phyloP scores from a whole-genome alignment of 2,113 vertebrate species.

The Carassius auratus region DNA sequence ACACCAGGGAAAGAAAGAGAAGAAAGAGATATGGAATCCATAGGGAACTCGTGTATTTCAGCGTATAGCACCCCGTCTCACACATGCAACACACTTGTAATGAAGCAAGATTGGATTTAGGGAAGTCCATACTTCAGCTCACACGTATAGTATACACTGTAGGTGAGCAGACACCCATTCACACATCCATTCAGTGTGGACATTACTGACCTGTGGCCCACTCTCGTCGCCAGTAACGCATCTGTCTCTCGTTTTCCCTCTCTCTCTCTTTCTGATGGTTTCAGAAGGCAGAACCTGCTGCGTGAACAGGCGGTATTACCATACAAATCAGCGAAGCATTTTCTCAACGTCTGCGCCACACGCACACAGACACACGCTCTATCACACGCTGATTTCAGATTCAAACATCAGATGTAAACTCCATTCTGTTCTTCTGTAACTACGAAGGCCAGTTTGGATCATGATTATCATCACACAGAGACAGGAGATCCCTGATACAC shows the following conservation, averaged over 20 bases:
- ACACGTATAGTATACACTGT: slow-evolving; percentile 10
- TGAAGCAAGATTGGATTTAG: slow-evolving; percentile 23
- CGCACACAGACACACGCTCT: slow-evolving; percentile 22
- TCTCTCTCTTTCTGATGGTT: slow-evolving; percentile 45
- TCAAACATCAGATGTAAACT: slow-evolving; percentile 29
- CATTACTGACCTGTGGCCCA: slow-evolving; percentile 30
- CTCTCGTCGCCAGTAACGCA: neutral
- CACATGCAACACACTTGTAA: slow-evolving; percentile 43
- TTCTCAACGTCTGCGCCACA: slow-evolving; percentile 63
- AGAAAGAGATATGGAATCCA: slow-evolving; percentile 38
- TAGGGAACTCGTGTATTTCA: slow-evolving; percentile 26
- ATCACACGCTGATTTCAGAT: slow-evolving; percentile 28
- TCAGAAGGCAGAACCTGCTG: slow-evolving; percentile 63
- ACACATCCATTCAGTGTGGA: slow-evolving; percentile 23
- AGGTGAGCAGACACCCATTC: slow-evolving; percentile 28
- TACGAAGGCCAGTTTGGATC: slow-evolving; percentile 22
- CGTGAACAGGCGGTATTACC: slow-evolving; percentile 72
- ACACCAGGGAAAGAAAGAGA: slow-evolving; percentile 51
- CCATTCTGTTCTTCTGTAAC: slow-evolving; percentile 24
- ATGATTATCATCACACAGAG: slow-evolving; percentile 28
- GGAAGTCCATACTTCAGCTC: slow-evolving; percentile 14
- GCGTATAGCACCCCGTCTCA: slow-evolving; percentile 33
- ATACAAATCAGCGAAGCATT: slow-evolving; percentile 75
- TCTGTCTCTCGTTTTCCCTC: slow-evolving; percentile 18
- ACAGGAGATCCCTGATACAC: slow-evolving; percentile 30